Percentiles rank a stretch among this genome's conserved stretches.
phyloP scores from a whole-genome alignment of 2,797 vertebrate genomes.

The Betta splendens region DNA sequence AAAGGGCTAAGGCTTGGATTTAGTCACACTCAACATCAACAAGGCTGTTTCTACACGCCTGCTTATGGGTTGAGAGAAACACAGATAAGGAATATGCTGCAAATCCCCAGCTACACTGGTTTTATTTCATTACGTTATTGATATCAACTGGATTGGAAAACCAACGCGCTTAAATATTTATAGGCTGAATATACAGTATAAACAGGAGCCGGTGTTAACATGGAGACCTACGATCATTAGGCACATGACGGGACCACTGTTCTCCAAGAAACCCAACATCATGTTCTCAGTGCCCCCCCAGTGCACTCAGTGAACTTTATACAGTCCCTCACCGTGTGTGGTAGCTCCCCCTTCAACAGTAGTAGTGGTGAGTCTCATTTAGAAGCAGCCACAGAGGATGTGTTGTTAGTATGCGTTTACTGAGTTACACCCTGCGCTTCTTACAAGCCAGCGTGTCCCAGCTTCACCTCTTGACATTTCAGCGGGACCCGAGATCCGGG shows the following conservation, averaged over 20 bases:
- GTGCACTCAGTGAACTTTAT: constrained; percentile 62
- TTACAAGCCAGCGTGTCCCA: constrained; percentile 56
- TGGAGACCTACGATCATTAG: constrained; percentile 23
- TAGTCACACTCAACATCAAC: constrained; percentile 57
- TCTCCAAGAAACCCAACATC: constrained; percentile 26
- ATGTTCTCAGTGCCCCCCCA: constrained; percentile 16
- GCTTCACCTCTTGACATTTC: constrained; percentile 79
- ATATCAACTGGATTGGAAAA: constrained; percentile 56
- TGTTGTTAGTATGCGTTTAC: constrained; percentile 70
- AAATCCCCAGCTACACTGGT: constrained; percentile 36
- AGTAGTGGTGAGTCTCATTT: constrained; percentile 49
- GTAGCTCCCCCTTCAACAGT: constrained; percentile 3
- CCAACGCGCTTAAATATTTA: constrained; percentile 59
- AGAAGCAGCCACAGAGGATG: constrained; percentile 56
- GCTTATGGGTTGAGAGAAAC: constrained; percentile 33
- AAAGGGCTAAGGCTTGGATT: constrained; percentile 53
- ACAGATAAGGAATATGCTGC: constrained; percentile 29
- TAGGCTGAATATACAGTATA: constrained; percentile 28
- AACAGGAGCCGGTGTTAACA: constrained; percentile 34
- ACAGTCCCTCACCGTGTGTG: constrained; percentile 8
- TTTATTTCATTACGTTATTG: constrained; percentile 28
- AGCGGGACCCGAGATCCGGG: constrained; percentile 65
- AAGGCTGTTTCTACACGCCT: constrained; percentile 36
- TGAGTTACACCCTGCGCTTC: constrained; percentile 54
- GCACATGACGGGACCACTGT: constrained; percentile 11